Evolutionary conservation across 2,797 vertebrate species (phyloP).

Genomic region (Sitta carolinensis): DNA sequence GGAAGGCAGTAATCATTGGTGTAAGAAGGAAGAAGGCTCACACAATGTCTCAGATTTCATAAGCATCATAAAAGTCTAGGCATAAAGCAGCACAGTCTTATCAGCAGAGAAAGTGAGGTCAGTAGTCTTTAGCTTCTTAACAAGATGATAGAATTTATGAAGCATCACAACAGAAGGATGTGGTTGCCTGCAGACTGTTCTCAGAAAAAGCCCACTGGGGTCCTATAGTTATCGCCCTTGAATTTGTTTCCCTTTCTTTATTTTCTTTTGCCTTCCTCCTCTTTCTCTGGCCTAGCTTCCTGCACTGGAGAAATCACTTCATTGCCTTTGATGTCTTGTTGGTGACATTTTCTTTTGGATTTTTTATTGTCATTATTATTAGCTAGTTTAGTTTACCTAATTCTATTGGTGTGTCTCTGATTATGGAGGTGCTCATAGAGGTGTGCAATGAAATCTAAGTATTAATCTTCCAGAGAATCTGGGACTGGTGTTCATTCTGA

Average conservation of each 20-base stretch:
- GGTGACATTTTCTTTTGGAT: slow-evolving; percentile 72
- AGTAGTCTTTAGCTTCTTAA: slow-evolving; percentile 86
- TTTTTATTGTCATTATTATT: background rate
- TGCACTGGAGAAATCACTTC: slow-evolving; percentile 75
- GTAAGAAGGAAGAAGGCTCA: background rate
- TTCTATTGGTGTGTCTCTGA: background rate
- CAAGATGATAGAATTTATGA: slow-evolving; percentile 92
- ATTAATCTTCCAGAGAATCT: background rate
- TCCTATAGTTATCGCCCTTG: slow-evolving; percentile 80
- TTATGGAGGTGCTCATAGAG: background rate
- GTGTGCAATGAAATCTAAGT: background rate
- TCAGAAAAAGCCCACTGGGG: slow-evolving; percentile 92
- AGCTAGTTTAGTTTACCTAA: background rate
- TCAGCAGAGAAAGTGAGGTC: slow-evolving; percentile 85
- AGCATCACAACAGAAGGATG: slow-evolving; percentile 79
- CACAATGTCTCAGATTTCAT: background rate
- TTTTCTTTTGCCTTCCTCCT: slow-evolving; percentile 81
- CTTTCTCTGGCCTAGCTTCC: slow-evolving; percentile 74
- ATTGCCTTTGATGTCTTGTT: slow-evolving; percentile 73
- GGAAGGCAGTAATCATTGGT: background rate
- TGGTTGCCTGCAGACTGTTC: slow-evolving; percentile 85
- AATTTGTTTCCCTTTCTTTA: slow-evolving; percentile 81
- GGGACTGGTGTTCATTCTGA: background rate
- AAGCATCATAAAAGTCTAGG: slow-evolving; percentile 22
- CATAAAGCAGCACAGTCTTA: slow-evolving; percentile 73